Base-by-base conservation (phyloP, 2,797 vertebrate species). In the Malurus splendens region DNA sequence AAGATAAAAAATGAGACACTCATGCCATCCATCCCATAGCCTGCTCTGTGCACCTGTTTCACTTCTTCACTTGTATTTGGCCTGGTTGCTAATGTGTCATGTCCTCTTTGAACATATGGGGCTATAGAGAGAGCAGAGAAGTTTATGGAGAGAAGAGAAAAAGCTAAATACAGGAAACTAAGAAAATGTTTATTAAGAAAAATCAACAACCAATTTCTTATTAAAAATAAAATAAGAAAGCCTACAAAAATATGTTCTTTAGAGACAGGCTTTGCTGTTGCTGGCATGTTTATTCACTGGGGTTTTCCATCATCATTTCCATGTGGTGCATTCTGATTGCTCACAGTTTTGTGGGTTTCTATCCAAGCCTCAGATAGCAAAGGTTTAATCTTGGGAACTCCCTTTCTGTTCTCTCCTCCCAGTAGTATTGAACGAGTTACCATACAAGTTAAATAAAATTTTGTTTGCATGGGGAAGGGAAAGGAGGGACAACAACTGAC, bases 271-370 rank as follows among this genome's bases (percentile, higher is more conserved):
- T 91, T 86, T 84, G 44, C 65, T 79, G 45, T 82, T 84, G 38
- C 72, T 79, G 48, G 23, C 52, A 25, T 62, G 38, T 89, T 92
- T 91, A 65, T 90, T 87, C 72, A 62, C n/a, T 89, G 62, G 51
- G 79, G 65, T 82, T 95, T 92, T 91, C 61, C 68, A 68, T 92
- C 93, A 89, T 90, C 47, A 87, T 91, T 94, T 90, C 91, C 90
- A 87, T 93, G 90, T 91, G 88, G 51, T 78, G 59, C 59, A 27
- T 80, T 82, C 54, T 68, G 57, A 74, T 75, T 42, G 11, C 75
- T 89, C 44, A n/a, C 50, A 81, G 70, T 85, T 93, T 80, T 91
- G 62, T 2, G 59, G 65, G 25, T 91, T 91, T 92, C 59, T 65
- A 12, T 79, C 68, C 61, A 66, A 91, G 76, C 47, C 51, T 91